Conservation (phyloP, 2,113 vertebrate species). For the Emydura subglobosa region DNA sequence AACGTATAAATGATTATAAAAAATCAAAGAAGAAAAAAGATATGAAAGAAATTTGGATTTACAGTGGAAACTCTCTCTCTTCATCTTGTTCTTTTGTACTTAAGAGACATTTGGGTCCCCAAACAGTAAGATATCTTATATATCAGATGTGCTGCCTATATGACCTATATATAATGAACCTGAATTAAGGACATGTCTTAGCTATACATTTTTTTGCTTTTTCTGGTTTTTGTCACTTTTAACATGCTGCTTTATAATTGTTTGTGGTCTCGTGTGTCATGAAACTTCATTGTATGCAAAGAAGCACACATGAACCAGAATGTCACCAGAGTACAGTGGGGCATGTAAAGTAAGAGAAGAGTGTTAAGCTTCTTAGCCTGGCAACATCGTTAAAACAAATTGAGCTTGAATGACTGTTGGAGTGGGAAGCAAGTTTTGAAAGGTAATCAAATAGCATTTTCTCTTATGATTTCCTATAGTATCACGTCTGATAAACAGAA, state of each 20-base stretch:
- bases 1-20: not conserved
- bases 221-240: not conserved
- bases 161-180: slow-evolving; percentile 10
- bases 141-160: slow-evolving; percentile 40
- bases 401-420: not conserved
- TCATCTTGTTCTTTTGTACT: not conserved
- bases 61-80: not conserved
- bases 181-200: slow-evolving; percentile 36
- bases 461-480: not conserved
- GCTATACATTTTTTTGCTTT: not conserved
- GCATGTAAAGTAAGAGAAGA: not conserved
- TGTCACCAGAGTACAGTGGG: not conserved
- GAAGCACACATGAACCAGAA: not conserved
- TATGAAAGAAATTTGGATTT: not conserved
- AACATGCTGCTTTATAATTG: not conserved
- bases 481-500: not conserved
- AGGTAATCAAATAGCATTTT: rapidly evolving
- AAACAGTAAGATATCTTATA: not conserved
- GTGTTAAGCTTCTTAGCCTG: not conserved
- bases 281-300: not conserved
- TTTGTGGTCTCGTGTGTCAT: not conserved
- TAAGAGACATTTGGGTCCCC: not conserved
- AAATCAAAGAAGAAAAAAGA: not conserved
- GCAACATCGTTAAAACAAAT: not conserved
- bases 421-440: not conserved